phyloP scores from a whole-genome alignment of 2,888 invertebrate genomes.

The Orthosia gothica region DNA sequence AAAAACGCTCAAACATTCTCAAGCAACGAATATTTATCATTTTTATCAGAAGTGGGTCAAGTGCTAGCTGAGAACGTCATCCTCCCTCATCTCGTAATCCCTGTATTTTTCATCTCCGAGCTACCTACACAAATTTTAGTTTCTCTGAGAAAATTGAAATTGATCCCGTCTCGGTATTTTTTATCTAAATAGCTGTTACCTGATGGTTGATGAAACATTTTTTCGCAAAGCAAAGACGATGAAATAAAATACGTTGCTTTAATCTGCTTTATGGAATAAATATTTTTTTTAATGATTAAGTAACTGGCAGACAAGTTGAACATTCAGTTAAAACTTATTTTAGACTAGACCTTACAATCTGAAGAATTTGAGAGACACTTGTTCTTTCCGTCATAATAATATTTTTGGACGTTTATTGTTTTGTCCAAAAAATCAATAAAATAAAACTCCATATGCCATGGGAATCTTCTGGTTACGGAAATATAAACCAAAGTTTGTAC shows the following conservation, averaged over 20 bases:
- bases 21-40: conserved; percentile 55
- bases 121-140: conserved; percentile 35
- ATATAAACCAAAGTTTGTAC: not conserved
- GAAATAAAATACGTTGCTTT: not conserved
- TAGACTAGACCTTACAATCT: too few relatives aligned
- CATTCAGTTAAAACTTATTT: not conserved
- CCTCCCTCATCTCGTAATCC: conserved; percentile 47
- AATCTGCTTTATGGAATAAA: not conserved
- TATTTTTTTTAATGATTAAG: not conserved
- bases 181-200: not conserved
- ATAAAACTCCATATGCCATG: too few relatives aligned
- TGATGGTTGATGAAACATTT: not conserved
- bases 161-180: conserved; percentile 9
- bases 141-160: conserved; percentile 28
- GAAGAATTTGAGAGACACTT: too few relatives aligned
- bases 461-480: too few relatives aligned
- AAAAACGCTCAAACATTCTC: conserved; percentile 48
- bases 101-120: conserved; percentile 52
- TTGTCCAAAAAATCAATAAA: too few relatives aligned
- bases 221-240: not conserved
- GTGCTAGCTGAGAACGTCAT: conserved; percentile 43
- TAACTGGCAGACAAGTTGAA: not conserved
- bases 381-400: too few relatives aligned
- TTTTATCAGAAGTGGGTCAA: conserved; percentile 63
- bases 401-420: too few relatives aligned